These are phyloP conservation scores for Danaus chrysippus DNA, from an alignment of 2,888 invertebrate species.

Conservation along the genomic window DNA sequence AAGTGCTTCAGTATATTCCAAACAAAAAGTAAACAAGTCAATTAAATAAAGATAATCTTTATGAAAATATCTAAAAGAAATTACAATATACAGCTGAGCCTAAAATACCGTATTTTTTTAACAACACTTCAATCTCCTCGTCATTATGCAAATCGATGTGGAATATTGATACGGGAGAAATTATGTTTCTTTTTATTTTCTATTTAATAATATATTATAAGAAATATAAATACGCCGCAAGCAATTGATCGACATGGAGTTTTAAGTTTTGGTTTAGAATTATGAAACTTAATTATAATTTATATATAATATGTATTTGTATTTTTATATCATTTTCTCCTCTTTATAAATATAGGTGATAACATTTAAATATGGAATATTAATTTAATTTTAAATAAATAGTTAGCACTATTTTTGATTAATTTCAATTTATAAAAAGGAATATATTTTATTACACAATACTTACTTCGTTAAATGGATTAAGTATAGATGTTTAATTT, in stretches of 20 bases:
- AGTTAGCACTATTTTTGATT: no score
- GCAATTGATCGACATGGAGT: conserved; percentile 20
- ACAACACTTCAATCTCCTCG: conserved; percentile 19
- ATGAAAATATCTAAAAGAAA: neutral
- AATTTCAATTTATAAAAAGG: no score
- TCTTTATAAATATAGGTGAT: no score
- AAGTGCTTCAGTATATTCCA: conserved; percentile 51
- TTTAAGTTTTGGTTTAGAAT: neutral
- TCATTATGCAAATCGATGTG: conserved; percentile 31
- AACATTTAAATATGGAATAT: no score
- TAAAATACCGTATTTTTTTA: conserved; percentile 5
- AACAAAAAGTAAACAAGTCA: conserved; percentile 24
- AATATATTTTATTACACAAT: no score
- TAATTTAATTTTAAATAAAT: no score
- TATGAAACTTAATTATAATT: neutral
- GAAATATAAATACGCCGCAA: conserved; percentile 44
- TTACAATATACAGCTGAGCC: neutral
- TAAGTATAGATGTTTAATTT: no score
- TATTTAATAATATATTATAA: conserved; percentile 44
- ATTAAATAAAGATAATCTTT: conserved; percentile 6
- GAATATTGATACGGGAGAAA: conserved; percentile 34
- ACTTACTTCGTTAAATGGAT: no score
- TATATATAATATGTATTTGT: no score
- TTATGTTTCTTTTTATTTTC: conserved; percentile 46
- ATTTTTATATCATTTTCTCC: no score